A percentile compares a stretch with the other conserved stretches of the same genome.
Evolutionary conservation across 2,113 vertebrate genomes (phyloP).

Genomic region (Arvicanthis niloticus): DNA sequence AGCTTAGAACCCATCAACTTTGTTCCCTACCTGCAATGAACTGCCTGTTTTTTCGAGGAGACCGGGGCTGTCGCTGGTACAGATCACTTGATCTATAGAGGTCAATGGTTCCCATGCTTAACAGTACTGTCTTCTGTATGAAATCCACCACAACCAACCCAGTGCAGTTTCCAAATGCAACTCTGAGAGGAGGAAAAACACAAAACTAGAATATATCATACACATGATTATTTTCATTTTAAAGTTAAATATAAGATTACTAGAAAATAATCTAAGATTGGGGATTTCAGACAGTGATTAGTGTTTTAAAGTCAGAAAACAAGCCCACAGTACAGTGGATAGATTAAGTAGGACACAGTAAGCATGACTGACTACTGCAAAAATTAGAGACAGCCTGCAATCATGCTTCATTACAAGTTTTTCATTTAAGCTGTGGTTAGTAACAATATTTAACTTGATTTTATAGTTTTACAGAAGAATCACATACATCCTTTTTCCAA

Average conservation of each 20-base stretch:
- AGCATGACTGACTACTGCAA: not conserved
- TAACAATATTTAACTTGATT: slow-evolving; percentile 37
- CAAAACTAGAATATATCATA: slow-evolving; percentile 29
- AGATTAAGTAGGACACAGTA: not conserved
- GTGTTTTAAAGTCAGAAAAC: slow-evolving; percentile 26
- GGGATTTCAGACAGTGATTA: not conserved
- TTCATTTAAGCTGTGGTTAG: not conserved
- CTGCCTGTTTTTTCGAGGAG: slow-evolving; percentile 96
- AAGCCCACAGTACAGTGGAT: not conserved
- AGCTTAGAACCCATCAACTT: slow-evolving; percentile 50
- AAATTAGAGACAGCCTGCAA: not conserved
- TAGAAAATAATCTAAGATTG: slow-evolving; percentile 13
- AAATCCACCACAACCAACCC: slow-evolving; percentile 97
- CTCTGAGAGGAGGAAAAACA: slow-evolving; percentile 85
- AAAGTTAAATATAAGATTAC: slow-evolving; percentile 40
- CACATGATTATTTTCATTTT: slow-evolving; percentile 52
- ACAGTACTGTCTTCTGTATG: slow-evolving; percentile 95
- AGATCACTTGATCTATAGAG: slow-evolving; percentile 95
- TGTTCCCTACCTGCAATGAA: slow-evolving; percentile 94
- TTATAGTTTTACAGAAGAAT: slow-evolving; percentile 39
- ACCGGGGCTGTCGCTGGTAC: slow-evolving; percentile 95
- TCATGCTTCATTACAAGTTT: not conserved
- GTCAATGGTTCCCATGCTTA: slow-evolving; percentile 96
- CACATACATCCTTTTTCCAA: slow-evolving; percentile 18
- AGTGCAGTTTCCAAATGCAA: slow-evolving; percentile 97